Evolutionary conservation across 2,888 invertebrate species (phyloP).

Genomic region (Limnephilus auricula): DNA sequence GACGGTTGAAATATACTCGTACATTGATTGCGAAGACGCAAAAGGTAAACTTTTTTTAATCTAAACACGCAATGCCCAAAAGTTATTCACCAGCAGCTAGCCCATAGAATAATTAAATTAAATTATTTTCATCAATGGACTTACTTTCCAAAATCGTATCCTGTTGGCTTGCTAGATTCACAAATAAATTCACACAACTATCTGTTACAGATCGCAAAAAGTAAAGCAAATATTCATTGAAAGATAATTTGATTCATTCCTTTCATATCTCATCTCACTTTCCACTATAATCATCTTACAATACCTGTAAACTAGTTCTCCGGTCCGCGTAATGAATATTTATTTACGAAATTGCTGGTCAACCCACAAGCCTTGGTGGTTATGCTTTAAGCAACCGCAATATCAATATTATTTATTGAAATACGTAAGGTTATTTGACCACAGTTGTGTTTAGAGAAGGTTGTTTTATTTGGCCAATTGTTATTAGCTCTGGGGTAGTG

Average conservation of each 20-base stretch:
- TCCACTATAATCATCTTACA: neutral
- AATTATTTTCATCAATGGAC: neutral
- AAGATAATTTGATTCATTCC: neutral
- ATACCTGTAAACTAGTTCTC: neutral
- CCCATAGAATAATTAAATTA: neutral
- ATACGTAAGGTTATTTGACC: neutral
- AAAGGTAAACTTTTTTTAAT: no score
- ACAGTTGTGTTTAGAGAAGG: neutral
- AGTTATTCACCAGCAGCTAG: no score
- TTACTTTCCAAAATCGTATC: neutral
- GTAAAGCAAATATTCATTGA: neutral
- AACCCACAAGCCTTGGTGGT: neutral
- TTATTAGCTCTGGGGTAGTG: neutral
- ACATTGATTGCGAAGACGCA: no score
- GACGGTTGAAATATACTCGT: no score
- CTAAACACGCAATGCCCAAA: no score
- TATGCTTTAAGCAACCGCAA: neutral
- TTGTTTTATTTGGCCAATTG: neutral
- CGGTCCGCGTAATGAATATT: neutral
- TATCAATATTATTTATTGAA: neutral
- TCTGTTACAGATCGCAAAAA: neutral
- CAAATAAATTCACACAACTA: neutral
- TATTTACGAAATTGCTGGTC: constrained; percentile 2
- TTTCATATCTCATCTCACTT: constrained; percentile 2
- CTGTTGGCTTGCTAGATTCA: neutral